Base-by-base conservation (phyloP, 1,140 invertebrate species). In the Papilio helenus region DNA sequence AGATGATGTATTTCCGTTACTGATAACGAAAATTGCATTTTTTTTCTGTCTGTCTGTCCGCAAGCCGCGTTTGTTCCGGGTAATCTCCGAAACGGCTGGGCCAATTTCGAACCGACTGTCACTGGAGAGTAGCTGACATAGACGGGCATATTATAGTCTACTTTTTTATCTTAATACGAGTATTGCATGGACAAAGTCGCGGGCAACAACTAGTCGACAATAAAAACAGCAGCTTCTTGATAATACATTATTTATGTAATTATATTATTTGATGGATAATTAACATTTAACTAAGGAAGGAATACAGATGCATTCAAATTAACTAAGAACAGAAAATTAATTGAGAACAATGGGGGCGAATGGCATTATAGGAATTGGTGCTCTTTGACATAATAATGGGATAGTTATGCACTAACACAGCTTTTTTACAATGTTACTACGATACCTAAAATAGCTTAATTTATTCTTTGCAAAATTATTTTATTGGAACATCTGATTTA, bases 221-320 rank as follows among this genome's bases (percentile, higher is more conserved):
- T 26, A 61, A 61, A 0, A 23, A 3, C 23, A 23, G 20, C 55
- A 23, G 58, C 2, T 12, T 61, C 58, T 61, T 61, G 58, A 61
- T 12, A 61, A 61, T 61, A 26, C 23, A 61, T 61, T 26, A 61
- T 61, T 61, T 23, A 61, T 23, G 20, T 61, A 10, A 61, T 61
- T 61, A 58, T 58, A 20, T 58, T 61, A 61, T 61, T 26, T 61
- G 23, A 23, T 8, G 20, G 20, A 61, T 7, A n/a, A 61, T 61
- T 61, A 23, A 61, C 58, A 61, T 61, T 20, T 61, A 9, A 61
- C 58, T 61, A 61, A 61, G 58, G n/a, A 34, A 65, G 61, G 61
- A 65, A 65, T 65, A 65, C 26, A 12, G 12, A 61, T 26, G 58
- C 12, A 23, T 58, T 58, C n/a, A 58, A 58, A 58, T 26, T 61